phyloP scores from a whole-genome alignment of 2,113 vertebrate genomes.

The Tachuris rubrigastra region DNA sequence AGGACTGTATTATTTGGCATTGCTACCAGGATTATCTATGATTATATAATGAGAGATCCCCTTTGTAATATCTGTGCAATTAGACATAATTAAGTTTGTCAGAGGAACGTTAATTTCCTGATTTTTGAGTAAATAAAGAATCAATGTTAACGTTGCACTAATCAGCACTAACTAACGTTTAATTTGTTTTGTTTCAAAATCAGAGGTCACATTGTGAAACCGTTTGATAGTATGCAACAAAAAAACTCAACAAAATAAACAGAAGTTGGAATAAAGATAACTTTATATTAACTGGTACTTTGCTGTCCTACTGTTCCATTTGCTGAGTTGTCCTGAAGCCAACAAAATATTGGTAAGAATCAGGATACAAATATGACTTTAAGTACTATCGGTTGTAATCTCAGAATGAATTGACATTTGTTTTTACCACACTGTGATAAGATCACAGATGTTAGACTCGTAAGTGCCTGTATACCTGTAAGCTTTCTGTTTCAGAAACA shows the following conservation, averaged over 20 bases:
- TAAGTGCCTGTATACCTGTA: conserved; percentile 3
- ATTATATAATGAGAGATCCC: conserved; percentile 26
- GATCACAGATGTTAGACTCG: conserved; percentile 2
- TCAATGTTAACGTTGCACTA: conserved; percentile 43
- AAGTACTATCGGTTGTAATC: neutral
- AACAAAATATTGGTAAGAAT: neutral
- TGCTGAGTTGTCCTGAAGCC: conserved; percentile 21
- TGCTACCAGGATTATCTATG: conserved; percentile 2
- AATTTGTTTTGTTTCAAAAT: conserved; percentile 58
- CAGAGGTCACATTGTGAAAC: conserved; percentile 52
- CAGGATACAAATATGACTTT: neutral
- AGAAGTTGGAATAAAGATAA: conserved; percentile 34
- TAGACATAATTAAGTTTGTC: conserved; percentile 56
- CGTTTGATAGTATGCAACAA: neutral
- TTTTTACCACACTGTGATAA: neutral
- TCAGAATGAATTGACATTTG: neutral
- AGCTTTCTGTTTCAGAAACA: neutral
- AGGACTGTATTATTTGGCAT: neutral
- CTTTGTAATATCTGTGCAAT: conserved; percentile 49
- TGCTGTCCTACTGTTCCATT: conserved; percentile 27
- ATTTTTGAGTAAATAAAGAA: conserved; percentile 58
- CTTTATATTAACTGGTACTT: conserved; percentile 37
- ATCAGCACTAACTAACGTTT: conserved; percentile 44
- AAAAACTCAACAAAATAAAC: conserved; percentile 1
- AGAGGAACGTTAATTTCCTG: conserved; percentile 49